A percentile compares a stretch with the other conserved stretches of the same genome.
Conservation (phyloP, 2,888 invertebrate genomes). For the Mamestra brassicae region DNA sequence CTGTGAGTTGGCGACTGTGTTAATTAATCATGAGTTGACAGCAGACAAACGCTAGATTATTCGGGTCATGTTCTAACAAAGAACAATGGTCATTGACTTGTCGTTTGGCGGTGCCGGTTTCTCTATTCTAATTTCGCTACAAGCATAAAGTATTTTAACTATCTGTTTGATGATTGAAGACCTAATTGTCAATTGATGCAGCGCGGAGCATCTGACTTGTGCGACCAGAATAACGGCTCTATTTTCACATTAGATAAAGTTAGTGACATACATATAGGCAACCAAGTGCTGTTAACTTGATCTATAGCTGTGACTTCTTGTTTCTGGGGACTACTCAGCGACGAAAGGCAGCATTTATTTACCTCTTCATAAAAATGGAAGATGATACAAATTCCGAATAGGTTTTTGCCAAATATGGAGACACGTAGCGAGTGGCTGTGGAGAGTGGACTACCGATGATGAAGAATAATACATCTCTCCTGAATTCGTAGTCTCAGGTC, state of each 20-base stretch:
- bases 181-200: conserved; percentile 37
- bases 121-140: conserved; percentile 45
- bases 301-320: not conserved
- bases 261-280: not conserved
- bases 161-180: conserved; percentile 36
- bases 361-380: not conserved
- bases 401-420: not conserved
- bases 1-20: conserved; percentile 37
- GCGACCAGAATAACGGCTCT: not conserved
- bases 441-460: not conserved
- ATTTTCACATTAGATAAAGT: not conserved
- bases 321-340: not conserved
- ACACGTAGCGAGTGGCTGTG: not conserved
- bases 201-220: not conserved
- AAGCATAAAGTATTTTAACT: conserved; percentile 25
- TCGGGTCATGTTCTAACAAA: conserved; percentile 53
- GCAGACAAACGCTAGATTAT: conserved; percentile 29
- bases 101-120: conserved; percentile 48
- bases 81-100: conserved; percentile 59
- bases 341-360: not conserved
- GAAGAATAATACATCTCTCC: not conserved
- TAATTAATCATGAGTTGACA: conserved; percentile 45
- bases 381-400: not conserved
- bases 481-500: not conserved
- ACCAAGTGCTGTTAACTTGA: not conserved